Conservation (phyloP, 2,797 vertebrate species). For the Anguilla megastoma region DNA sequence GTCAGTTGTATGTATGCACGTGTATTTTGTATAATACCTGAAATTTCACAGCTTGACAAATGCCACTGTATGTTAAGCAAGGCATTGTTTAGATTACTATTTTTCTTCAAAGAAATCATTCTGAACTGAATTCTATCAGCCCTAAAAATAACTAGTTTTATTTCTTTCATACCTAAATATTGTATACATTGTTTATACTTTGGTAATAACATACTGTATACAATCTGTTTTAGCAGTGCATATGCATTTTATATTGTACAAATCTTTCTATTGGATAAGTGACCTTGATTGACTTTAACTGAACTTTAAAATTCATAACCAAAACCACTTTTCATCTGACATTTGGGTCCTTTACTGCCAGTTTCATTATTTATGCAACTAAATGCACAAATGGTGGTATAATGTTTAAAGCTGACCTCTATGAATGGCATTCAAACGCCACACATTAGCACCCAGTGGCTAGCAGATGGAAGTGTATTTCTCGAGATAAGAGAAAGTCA, state of each 20-base stretch:
- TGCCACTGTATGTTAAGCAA: not conserved
- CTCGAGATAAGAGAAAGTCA: constrained; percentile 76
- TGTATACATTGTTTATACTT: constrained; percentile 63
- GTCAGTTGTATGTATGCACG: not conserved
- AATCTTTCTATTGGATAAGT: constrained; percentile 52
- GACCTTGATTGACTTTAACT: constrained; percentile 58
- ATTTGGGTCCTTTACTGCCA: constrained; percentile 75
- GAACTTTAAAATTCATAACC: constrained; percentile 73
- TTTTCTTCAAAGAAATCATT: not conserved
- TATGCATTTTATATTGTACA: constrained; percentile 76
- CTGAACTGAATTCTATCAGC: constrained; percentile 41
- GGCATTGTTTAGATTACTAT: not conserved
- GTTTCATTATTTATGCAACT: constrained; percentile 62
- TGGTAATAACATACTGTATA: constrained; percentile 71
- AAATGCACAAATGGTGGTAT: constrained; percentile 71
- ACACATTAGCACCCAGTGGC: constrained; percentile 71
- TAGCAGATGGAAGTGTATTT: constrained; percentile 71
- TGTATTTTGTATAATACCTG: not conserved
- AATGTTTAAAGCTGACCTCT: constrained; percentile 73
- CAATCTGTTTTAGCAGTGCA: constrained; percentile 56
- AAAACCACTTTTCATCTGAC: constrained; percentile 74
- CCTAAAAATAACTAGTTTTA: constrained; percentile 60
- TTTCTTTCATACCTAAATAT: constrained; percentile 67
- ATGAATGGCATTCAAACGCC: constrained; percentile 71
- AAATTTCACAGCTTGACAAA: constrained; percentile 2